phyloP scores from a whole-genome alignment of 2,888 invertebrate genomes.

The Nomada goodeniana region DNA sequence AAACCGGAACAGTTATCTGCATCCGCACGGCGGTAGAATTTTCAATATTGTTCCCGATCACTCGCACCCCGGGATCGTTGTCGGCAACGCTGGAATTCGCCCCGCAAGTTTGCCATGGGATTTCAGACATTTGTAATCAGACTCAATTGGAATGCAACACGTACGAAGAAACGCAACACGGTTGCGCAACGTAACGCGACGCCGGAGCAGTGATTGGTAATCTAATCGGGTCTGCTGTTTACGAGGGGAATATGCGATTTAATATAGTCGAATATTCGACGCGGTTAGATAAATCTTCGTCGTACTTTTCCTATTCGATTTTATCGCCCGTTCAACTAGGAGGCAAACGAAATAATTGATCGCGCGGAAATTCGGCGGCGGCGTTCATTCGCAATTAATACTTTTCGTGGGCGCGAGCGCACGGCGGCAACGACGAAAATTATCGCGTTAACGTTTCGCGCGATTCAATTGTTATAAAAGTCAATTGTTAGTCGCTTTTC shows the following conservation, averaged over 20 bases:
- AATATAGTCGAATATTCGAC: slow-evolving; percentile 9
- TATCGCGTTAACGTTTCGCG: not conserved
- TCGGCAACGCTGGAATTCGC: too few species aligned
- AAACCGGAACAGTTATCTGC: too few species aligned
- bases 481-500: slow-evolving; percentile 1
- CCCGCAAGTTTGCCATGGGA: not conserved
- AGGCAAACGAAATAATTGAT: slow-evolving; percentile 10
- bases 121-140: not conserved
- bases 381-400: slow-evolving; percentile 14
- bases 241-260: slow-evolving; percentile 13
- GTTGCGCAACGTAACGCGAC: not conserved
- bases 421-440: not conserved
- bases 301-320: not conserved
- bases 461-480: slow-evolving; percentile 7
- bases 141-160: slow-evolving; percentile 17
- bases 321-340: not conserved
- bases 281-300: slow-evolving; percentile 4
- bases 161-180: not conserved
- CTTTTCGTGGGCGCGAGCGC: not conserved
- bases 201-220: slow-evolving; percentile 3
- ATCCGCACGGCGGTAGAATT: too few species aligned
- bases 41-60: too few species aligned
- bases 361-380: not conserved
- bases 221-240: slow-evolving; percentile 21
- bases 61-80: too few species aligned